Base-by-base conservation (phyloP, 2,888 invertebrate genomes). In the Alentia gelatinosa region DNA sequence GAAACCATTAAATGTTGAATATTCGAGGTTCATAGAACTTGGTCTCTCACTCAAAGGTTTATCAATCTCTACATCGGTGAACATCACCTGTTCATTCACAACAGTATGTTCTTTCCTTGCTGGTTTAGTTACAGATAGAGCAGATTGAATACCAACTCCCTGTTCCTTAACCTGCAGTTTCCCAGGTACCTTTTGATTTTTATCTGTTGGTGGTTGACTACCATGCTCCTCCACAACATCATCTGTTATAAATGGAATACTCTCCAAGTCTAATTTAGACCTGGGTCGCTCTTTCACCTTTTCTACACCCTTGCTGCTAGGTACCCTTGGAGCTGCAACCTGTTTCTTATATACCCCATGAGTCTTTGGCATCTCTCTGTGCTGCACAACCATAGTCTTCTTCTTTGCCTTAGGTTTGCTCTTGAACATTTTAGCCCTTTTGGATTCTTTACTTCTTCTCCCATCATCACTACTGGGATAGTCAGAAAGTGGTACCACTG, bases 391-490 rank as follows among this genome's bases (percentile, higher is more conserved):
- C 1, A 35, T 0, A 37, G 79, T 79, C 39, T 79, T 79, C 33
- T 68, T 68, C 26, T 68, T 68, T 4, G 30, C 68, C 68, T 68
- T 68, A 4, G 79, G 35, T 39, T 39, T 79, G 37, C 23, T 12
- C 15, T 79, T 39, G 1, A n/a, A 1, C n/a, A 33, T n/a, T 79
- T 39, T 79, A 3, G 79, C 3, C 39, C 39, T 79, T 26, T 26
- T 79, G 35, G 79, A 79, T 4, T 12, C 1, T 35, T 26, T 39
- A n/a, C 19, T 56, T n/a, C 56, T 56, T 19, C n/a, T 19, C 3
- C 56, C 56, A 79, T 86, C 86, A 47, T 86, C 86, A 86, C 47
- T 37, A 30, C 83, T 47, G 7, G 86, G 35, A 30, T 33, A 86
- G 30, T 86, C 86, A 86, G 12, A 12, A 42, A 47, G 50, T 47